These are phyloP conservation scores for Caradrina clavipalpis DNA, from an alignment of 2,888 invertebrate genomes.

Conservation along the genomic window DNA sequence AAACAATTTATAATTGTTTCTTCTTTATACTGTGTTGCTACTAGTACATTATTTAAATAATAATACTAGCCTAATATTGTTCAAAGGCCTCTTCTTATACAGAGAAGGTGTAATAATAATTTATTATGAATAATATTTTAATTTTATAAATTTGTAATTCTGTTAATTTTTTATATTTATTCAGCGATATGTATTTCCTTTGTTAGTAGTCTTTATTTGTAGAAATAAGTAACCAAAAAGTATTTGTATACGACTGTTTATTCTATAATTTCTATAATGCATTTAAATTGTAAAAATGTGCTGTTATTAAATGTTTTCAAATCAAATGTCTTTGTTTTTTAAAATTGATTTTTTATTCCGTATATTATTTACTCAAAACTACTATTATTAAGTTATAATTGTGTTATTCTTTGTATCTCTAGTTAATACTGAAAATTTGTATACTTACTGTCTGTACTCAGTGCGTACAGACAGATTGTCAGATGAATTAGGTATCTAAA, in stretches of 20 bases:
- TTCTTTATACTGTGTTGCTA: neutral
- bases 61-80: neutral
- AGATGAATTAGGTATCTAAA: neutral
- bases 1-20: slow-evolving; percentile 10
- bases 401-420: too few species aligned
- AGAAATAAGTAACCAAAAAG: slow-evolving; percentile 42
- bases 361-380: too few species aligned
- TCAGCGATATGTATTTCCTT: slow-evolving; percentile 6
- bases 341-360: too few species aligned
- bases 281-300: slow-evolving; percentile 54
- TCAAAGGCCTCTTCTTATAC: too few species aligned
- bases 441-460: too few species aligned
- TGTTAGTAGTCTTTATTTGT: slow-evolving; percentile 5
- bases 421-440: too few species aligned
- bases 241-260: slow-evolving; percentile 54
- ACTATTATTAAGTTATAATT: too few species aligned
- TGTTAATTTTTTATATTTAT: slow-evolving; percentile 17
- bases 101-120: neutral
- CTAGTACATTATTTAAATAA: neutral
- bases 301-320: slow-evolving; percentile 64
- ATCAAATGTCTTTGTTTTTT: neutral
- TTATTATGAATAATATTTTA: neutral
- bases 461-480: too few species aligned
- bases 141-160: too few species aligned
- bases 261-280: slow-evolving; percentile 59